phyloP scores from a whole-genome alignment of 2,888 invertebrate genomes.

The Thecocarcelia acutangulata region DNA sequence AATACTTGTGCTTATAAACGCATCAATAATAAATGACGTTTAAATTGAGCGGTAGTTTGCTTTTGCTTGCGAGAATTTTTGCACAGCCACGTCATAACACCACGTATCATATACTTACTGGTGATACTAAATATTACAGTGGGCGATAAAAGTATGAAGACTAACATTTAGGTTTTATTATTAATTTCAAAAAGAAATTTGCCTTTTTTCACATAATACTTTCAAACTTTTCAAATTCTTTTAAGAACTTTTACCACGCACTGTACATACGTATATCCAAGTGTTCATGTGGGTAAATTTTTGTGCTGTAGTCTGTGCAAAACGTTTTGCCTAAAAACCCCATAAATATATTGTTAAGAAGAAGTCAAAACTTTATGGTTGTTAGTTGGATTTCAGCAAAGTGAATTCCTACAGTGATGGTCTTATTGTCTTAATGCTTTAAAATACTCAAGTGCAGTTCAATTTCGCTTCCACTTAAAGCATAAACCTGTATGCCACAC shows the following conservation, averaged over 20 bases:
- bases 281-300: neutral
- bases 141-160: neutral
- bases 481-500: constrained; percentile 25
- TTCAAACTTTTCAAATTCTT: too few relatives aligned
- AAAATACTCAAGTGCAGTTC: constrained; percentile 26
- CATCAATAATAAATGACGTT: constrained; percentile 65
- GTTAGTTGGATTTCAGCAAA: neutral
- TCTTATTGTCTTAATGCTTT: constrained; percentile 44
- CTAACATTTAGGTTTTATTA: too few relatives aligned
- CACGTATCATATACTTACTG: neutral
- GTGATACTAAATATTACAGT: constrained; percentile 16
- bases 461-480: neutral
- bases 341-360: constrained; percentile 45
- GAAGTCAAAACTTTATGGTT: neutral
- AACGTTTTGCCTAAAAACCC: constrained; percentile 44
- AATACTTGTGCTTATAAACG: constrained; percentile 12
- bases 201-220: too few relatives aligned
- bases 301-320: constrained; percentile 41
- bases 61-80: constrained; percentile 27
- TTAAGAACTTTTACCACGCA: neutral
- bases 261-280: neutral
- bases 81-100: constrained; percentile 26
- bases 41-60: constrained; percentile 38
- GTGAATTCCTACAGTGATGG: neutral
- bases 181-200: too few relatives aligned